These are phyloP conservation scores for Scolanthus callimorphus DNA, from an alignment of 92 coral and sea anemone species.

Conservation along the genomic window DNA sequence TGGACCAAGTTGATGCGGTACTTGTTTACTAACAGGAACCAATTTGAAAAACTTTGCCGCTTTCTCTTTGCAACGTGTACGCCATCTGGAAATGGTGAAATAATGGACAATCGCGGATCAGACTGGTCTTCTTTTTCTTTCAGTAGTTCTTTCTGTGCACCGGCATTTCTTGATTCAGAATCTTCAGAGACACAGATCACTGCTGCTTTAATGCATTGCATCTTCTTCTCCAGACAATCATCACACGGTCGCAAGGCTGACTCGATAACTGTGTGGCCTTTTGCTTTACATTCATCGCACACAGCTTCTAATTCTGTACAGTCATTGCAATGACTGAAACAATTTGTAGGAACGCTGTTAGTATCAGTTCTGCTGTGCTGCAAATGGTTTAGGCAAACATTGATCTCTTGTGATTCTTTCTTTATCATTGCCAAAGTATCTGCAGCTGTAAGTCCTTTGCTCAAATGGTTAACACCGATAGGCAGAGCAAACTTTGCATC, in stretches of 20 bases:
- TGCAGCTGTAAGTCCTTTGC: conserved; percentile 60
- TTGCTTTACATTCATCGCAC: conserved; percentile 38
- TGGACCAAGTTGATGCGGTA: neutral
- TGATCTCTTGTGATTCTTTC: conserved; percentile 52
- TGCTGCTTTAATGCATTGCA: conserved; percentile 4
- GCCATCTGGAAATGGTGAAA: conserved; percentile 14
- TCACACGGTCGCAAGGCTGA: conserved; percentile 68
- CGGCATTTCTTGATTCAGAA: conserved; percentile 22
- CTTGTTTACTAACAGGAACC: conserved; percentile 5
- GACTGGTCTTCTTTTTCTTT: conserved; percentile 7
- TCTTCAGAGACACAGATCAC: conserved; percentile 20
- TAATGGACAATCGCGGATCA: conserved; percentile 8
- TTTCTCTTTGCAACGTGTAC: conserved; percentile 15
- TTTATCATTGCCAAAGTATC: conserved; percentile 60
- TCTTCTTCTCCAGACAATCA: conserved; percentile 36
- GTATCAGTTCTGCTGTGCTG: conserved; percentile 31
- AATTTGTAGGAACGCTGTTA: conserved; percentile 35
- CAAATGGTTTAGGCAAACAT: conserved; percentile 62
- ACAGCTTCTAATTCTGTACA: conserved; percentile 41
- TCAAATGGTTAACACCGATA: conserved; percentile 49
- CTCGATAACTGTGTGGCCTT: conserved; percentile 45
- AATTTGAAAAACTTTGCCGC: conserved; percentile 13
- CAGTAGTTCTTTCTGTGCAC: conserved; percentile 15
- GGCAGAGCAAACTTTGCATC: conserved; percentile 66
- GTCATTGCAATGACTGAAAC: conserved; percentile 32